Evolutionary conservation across 1,140 invertebrate genomes (phyloP).

Genomic region (Leptinotarsa lineolata): DNA sequence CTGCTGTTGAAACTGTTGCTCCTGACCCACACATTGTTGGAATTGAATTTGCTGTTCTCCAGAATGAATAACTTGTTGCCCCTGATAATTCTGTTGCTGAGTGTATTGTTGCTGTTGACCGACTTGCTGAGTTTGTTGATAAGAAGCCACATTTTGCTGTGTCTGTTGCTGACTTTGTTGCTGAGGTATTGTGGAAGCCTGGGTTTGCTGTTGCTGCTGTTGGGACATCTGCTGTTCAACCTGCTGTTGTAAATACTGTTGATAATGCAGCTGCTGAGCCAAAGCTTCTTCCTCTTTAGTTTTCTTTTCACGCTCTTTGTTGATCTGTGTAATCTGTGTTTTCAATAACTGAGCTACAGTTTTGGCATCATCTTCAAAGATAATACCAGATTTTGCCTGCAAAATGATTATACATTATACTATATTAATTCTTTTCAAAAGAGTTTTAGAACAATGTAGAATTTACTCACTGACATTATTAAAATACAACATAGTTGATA

Average conservation of each 20-base stretch:
- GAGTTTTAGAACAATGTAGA: not conserved
- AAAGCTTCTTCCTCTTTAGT: constrained; percentile 54
- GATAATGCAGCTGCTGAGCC: constrained; percentile 66
- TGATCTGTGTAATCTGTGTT: constrained; percentile 73
- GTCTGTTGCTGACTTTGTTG: constrained; percentile 50
- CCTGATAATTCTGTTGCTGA: constrained; percentile 48
- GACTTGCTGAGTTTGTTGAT: constrained; percentile 48
- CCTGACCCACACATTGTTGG: constrained; percentile 45
- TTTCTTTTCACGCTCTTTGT: constrained; percentile 64
- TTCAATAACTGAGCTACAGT: constrained; percentile 87
- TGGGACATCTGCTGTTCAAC: constrained; percentile 56
- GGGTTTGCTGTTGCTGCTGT: constrained; percentile 58
- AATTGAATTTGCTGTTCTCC: constrained; percentile 40
- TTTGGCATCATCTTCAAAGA: constrained; percentile 88
- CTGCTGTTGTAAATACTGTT: constrained; percentile 63
- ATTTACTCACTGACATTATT: not conserved
- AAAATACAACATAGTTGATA: not conserved
- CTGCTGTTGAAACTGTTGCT: constrained; percentile 52
- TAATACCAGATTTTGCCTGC: constrained; percentile 81
- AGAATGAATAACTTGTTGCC: constrained; percentile 52
- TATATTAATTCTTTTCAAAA: no score
- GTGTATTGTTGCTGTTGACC: constrained; percentile 42
- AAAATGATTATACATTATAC: constrained; percentile 22
- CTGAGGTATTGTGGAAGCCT: constrained; percentile 47
- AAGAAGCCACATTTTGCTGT: constrained; percentile 23